Evolutionary conservation across 2,113 vertebrate species (phyloP), one percentile per base, ranked within the genome.

Genomic region (Bubalus kerabau): DNA sequence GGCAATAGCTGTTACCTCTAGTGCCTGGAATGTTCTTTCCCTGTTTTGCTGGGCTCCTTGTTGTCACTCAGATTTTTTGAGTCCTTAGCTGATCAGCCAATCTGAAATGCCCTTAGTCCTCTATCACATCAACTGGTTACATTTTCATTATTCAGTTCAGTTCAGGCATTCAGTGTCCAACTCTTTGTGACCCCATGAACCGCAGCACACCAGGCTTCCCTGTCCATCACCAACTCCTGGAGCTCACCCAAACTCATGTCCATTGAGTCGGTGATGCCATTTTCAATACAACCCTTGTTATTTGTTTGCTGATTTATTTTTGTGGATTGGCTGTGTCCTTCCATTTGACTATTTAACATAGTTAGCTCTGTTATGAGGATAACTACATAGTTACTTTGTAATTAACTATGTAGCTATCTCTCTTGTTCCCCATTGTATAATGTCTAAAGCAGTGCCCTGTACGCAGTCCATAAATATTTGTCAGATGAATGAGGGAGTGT

Each of bases 121-220:
- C 26, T 46, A 12, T 59, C 48, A 52, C 15, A 40, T 60, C 17
- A 57, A 11, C 4, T 1, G 15, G 2, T 43, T 85, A 21, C 1
- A 7, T 30, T 64, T 95, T 81, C 4, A 96, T 59, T 54, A 23
- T 23, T 71, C n/a, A 71, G n/a, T 36, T 71, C 64, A 71, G 64
- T 71, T 71, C 64, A 36, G 64, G n/a, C 5, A 21, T 19, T 71
- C n/a, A 71, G n/a, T 71, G n/a, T 23, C 9, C 0, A 0, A 36
- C n/a, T 36, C 10, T 36, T 71, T 71, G 64, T 21, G 19, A 23
- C 64, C n/a, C 64, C 64, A 23, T 36, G 64, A 71, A 71, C 64
- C 0, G 5, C 19, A 71, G 64, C 19, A 71, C 64, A 11, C 64
- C 64, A 23, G 64, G 64, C 64, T 71, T 71, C 9, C 17, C 64